phyloP scores from a whole-genome alignment of 2,113 vertebrate species.

The Chlamydotis undulata region DNA sequence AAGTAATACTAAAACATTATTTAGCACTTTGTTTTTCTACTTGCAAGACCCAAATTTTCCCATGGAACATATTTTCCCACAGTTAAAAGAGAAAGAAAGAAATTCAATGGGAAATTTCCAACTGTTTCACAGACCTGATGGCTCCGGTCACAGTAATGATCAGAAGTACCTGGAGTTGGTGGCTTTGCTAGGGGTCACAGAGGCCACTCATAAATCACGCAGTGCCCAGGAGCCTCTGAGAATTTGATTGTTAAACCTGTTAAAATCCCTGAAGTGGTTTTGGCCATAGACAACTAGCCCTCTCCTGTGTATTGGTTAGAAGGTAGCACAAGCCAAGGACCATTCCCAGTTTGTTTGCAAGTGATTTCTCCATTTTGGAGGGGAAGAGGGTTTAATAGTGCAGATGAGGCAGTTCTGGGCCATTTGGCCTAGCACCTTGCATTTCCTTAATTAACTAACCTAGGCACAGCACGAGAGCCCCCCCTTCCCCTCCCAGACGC shows the following conservation, averaged over 20 bases:
- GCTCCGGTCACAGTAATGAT: accelerated
- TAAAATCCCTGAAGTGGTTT: background rate
- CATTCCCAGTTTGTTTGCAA: accelerated
- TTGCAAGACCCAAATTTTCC: background rate
- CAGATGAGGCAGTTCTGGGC: background rate
- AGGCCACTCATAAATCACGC: background rate
- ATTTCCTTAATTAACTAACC: too few species aligned
- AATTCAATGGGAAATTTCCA: background rate
- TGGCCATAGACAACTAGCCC: accelerated
- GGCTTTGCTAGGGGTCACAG: background rate
- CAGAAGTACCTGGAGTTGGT: background rate
- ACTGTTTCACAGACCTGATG: background rate
- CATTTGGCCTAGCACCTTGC: background rate
- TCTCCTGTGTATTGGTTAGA: background rate
- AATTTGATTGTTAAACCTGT: background rate
- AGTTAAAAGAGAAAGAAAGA: background rate
- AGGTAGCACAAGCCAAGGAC: background rate
- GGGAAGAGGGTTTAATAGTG: background rate
- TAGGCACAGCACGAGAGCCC: background rate
- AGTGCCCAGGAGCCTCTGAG: background rate
- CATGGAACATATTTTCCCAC: background rate
- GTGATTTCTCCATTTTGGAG: background rate
- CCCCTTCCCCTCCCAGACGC: background rate
- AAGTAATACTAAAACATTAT: background rate
- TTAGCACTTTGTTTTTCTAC: background rate